Evolutionary conservation across 2,113 vertebrate genomes (phyloP).

Genomic region (Myodes glareolus): DNA sequence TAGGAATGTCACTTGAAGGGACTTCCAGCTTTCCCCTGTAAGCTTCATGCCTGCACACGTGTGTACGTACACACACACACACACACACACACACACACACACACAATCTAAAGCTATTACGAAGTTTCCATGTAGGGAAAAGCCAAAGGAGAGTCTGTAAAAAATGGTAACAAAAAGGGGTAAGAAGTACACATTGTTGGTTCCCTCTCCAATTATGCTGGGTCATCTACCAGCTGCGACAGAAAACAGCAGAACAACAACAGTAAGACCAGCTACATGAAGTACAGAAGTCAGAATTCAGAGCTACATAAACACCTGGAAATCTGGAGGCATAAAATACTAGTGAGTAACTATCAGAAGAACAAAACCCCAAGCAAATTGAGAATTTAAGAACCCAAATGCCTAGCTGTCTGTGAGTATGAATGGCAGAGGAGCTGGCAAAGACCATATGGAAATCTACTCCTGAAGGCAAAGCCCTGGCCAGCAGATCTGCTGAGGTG

Average conservation of each 20-base stretch:
- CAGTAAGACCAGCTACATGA: neutral
- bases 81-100: neutral
- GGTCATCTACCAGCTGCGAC: neutral
- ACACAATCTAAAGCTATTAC: neutral
- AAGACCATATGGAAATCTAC: neutral
- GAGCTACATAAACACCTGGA: neutral
- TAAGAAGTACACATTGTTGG: neutral
- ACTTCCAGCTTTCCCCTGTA: neutral
- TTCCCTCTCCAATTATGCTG: neutral
- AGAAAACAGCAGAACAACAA: neutral
- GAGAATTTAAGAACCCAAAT: neutral
- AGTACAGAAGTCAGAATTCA: neutral
- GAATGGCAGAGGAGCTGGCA: neutral
- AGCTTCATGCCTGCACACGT: neutral
- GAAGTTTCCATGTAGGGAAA: constrained; percentile 15
- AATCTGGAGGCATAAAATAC: constrained; percentile 44
- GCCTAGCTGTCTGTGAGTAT: neutral
- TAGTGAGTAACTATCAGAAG: neutral
- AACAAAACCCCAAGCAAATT: constrained; percentile 5
- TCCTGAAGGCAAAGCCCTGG: neutral
- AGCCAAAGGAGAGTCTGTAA: neutral
- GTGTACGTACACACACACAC: neutral
- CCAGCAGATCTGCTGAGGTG: neutral
- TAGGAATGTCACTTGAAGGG: neutral
- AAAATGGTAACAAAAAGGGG: neutral